A percentile compares a stretch with the other conserved stretches of the same genome.
phyloP scores from a whole-genome alignment of 2,888 invertebrate species.

The Stenoptilia bipunctidactyla region DNA sequence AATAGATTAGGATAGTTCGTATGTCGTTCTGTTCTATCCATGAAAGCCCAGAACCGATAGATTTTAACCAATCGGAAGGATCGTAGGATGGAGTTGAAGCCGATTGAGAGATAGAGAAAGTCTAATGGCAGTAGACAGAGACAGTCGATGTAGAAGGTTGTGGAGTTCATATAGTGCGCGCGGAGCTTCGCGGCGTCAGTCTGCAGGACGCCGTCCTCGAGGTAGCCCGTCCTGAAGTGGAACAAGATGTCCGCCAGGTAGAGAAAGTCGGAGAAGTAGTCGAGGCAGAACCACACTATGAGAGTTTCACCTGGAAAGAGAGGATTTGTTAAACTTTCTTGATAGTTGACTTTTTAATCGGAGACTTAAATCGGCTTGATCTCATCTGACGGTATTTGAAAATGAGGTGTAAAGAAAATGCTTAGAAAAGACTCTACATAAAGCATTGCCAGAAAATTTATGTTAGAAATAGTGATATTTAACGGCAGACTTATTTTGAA shows the following conservation, averaged over 20 bases:
- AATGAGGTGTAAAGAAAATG: no score
- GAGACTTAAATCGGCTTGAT: no score
- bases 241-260: conserved; percentile 97
- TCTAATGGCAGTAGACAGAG: conserved; percentile 97
- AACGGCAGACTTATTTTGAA: no score
- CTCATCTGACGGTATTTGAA: no score
- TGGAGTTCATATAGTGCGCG: conserved; percentile 97
- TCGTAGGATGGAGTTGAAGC: conserved; percentile 95
- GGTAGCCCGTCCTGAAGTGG: conserved; percentile 96
- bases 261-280: conserved; percentile 96
- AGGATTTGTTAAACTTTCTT: background rate
- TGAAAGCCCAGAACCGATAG: conserved; percentile 98
- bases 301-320: conserved; percentile 82
- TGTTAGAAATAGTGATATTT: no score
- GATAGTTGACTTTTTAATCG: no score
- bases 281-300: conserved; percentile 96
- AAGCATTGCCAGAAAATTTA: no score
- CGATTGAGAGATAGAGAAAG: conserved; percentile 97
- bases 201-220: conserved; percentile 97
- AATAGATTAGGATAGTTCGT: conserved; percentile 99
- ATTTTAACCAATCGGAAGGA: conserved; percentile 97
- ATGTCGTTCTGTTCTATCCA: conserved; percentile 98
- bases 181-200: conserved; percentile 94
- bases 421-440: no score
- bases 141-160: conserved; percentile 98